A percentile compares a stretch with the other conserved stretches of the same genome.
Conservation (phyloP, 2,888 invertebrate genomes). For the Lutraria lutraria region DNA sequence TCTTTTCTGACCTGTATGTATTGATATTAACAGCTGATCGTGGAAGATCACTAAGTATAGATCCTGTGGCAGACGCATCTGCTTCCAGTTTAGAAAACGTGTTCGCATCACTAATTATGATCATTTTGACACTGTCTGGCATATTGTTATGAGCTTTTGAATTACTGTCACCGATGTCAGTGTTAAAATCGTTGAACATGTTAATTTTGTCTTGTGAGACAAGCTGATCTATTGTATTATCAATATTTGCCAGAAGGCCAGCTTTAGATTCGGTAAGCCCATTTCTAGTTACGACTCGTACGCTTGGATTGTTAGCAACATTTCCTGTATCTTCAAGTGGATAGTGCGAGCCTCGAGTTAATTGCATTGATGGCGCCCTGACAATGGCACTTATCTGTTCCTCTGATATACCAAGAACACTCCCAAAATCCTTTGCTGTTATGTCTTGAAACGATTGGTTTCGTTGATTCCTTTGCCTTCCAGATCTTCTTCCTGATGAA, state of each 20-base stretch:
- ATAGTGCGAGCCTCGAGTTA: background rate
- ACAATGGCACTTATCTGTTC: background rate
- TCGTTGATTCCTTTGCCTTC: background rate
- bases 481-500: background rate
- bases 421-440: background rate
- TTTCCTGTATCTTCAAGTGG: background rate
- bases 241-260: background rate
- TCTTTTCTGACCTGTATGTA: background rate
- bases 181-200: background rate
- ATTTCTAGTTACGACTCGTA: background rate
- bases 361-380: background rate
- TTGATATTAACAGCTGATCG: background rate
- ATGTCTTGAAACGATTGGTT: background rate
- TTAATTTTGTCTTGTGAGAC: background rate
- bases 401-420: background rate
- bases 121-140: background rate
- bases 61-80: background rate
- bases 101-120: constrained; percentile 9
- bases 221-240: background rate
- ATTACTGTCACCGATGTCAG: background rate
- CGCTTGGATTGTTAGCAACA: background rate
- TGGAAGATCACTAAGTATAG: background rate
- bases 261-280: background rate
- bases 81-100: background rate
- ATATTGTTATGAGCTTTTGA: background rate